phyloP scores from a whole-genome alignment of 2,113 vertebrate genomes.

The Tonatia bakeri region DNA sequence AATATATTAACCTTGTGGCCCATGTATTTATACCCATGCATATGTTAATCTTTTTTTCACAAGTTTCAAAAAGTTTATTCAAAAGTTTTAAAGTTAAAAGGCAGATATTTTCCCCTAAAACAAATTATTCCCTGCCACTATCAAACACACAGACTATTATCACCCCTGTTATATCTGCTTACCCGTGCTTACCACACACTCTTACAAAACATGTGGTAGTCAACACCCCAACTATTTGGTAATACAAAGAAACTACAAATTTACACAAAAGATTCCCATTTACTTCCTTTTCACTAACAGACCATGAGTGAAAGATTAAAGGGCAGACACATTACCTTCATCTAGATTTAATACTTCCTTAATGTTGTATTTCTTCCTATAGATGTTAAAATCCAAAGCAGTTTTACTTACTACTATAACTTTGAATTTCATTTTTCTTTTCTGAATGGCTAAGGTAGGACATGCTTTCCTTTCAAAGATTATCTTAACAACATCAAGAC shows the following conservation, averaged over 20 bases:
- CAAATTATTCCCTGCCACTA: background rate
- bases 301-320: conserved; percentile 41
- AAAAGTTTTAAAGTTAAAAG: conserved; percentile 46
- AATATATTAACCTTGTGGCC: background rate
- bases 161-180: background rate
- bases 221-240: conserved; percentile 58
- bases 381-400: conserved; percentile 35
- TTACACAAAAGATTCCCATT: conserved; percentile 49
- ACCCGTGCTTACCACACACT: background rate
- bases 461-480: background rate
- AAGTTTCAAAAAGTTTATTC: conserved; percentile 67
- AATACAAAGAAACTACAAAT: conserved; percentile 64
- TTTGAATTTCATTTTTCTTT: conserved; percentile 59
- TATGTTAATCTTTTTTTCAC: conserved; percentile 33
- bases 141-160: background rate
- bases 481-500: background rate
- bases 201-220: conserved; percentile 50
- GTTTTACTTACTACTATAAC: background rate
- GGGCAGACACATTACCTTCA: conserved; percentile 52
- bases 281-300: conserved; percentile 63
- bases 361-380: conserved; percentile 23
- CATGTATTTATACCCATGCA: background rate
- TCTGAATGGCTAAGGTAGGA: conserved; percentile 15
- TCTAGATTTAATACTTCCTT: conserved; percentile 39
- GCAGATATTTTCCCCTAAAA: background rate